Evolutionary conservation across 2,888 invertebrate genomes (phyloP).

Genomic region (Sisyra terminalis): DNA sequence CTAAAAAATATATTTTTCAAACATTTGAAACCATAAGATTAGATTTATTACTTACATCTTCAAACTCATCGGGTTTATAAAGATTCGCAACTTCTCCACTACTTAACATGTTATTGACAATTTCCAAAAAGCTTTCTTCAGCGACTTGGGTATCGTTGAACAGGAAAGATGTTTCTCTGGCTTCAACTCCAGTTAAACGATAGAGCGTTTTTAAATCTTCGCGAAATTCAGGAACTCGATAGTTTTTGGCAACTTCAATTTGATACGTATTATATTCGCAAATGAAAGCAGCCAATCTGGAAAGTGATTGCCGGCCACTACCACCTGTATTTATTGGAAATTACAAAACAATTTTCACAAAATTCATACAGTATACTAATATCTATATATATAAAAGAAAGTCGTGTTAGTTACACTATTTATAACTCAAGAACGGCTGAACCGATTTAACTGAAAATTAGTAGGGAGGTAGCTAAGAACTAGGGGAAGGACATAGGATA

Average conservation of each 20-base stretch:
- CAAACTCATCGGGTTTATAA: constrained; percentile 78
- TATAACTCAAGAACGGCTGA: too few relatives aligned
- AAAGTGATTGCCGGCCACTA: constrained; percentile 67
- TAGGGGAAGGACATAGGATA: too few relatives aligned
- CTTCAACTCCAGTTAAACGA: constrained; percentile 53
- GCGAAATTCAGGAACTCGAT: constrained; percentile 57
- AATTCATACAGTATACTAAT: too few relatives aligned
- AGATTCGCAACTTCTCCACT: constrained; percentile 78
- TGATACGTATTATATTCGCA: constrained; percentile 63
- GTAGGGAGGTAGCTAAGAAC: too few relatives aligned
- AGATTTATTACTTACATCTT: constrained; percentile 40
- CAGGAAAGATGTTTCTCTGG: constrained; percentile 59
- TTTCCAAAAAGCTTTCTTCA: constrained; percentile 72
- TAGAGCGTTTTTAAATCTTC: constrained; percentile 70
- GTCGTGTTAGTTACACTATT: too few relatives aligned
- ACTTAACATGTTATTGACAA: constrained; percentile 75
- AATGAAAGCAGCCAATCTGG: constrained; percentile 61
- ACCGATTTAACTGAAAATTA: too few relatives aligned
- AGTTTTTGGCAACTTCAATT: constrained; percentile 64
- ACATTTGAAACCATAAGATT: constrained; percentile 9
- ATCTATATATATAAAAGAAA: too few relatives aligned
- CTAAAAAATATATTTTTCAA: constrained; percentile 22
- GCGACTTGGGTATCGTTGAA: constrained; percentile 76
- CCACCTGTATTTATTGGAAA: constrained; percentile 38
- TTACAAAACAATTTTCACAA: too few relatives aligned